Evolutionary conservation across 2,888 invertebrate species (phyloP).

Genomic region (Alviniconcha strummeri): DNA sequence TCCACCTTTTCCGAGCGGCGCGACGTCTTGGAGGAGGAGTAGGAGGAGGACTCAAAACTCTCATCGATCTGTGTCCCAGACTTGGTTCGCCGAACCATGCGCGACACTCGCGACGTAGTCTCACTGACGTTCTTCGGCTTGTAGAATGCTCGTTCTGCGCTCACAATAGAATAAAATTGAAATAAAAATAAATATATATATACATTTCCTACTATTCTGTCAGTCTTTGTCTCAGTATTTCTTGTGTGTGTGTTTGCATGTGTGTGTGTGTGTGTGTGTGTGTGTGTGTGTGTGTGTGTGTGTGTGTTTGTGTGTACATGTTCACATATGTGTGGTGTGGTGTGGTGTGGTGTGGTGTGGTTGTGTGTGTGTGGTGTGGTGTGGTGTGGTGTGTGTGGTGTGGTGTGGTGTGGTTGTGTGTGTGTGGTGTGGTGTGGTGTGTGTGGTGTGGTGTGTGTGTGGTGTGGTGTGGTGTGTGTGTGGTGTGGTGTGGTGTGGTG

Average conservation of each 20-base stretch:
- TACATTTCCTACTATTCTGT: too few species aligned
- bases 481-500: too few species aligned
- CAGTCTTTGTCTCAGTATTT: too few species aligned
- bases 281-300: not conserved
- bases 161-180: not conserved
- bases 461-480: too few species aligned
- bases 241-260: not conserved
- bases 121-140: constrained; percentile 10
- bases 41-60: constrained; percentile 38
- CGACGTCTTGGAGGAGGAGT: constrained; percentile 29
- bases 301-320: not conserved
- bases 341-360: too few species aligned
- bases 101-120: constrained; percentile 40
- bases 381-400: too few species aligned
- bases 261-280: not conserved
- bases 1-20: constrained; percentile 35
- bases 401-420: not conserved
- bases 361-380: too few species aligned
- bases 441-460: too few species aligned
- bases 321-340: too few species aligned
- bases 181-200: not conserved
- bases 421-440: not conserved
- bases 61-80: constrained; percentile 46
- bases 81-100: constrained; percentile 48
- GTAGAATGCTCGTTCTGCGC: constrained; percentile 54